These are phyloP conservation scores for Agrotis segetum DNA, from an alignment of 2,888 invertebrate species.

Conservation along the genomic window DNA sequence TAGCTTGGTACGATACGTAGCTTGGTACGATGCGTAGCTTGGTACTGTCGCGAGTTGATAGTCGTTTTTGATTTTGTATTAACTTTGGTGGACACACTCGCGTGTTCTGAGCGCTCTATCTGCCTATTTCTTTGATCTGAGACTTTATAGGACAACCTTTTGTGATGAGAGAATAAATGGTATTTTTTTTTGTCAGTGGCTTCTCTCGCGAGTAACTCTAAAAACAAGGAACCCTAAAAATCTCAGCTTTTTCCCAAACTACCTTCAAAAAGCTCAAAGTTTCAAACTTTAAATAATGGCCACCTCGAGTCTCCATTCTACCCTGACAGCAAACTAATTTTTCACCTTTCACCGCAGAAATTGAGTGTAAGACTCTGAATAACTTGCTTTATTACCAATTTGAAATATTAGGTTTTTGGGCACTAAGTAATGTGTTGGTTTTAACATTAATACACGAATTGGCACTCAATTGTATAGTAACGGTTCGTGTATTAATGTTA, in stretches of 20 bases:
- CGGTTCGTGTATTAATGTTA: neutral
- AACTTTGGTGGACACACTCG: no score
- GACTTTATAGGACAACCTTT: no score
- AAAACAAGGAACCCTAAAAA: neutral
- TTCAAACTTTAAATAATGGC: conserved; percentile 32
- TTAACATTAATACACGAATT: neutral
- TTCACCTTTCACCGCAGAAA: conserved; percentile 41
- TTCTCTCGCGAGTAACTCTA: no score
- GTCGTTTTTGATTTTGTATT: no score
- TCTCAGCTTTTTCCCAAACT: neutral
- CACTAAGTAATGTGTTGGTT: neutral
- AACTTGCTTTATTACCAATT: conserved; percentile 17
- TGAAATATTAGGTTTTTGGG: conserved; percentile 28
- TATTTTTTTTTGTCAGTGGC: no score
- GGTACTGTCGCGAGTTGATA: no score
- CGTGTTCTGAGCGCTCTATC: no score
- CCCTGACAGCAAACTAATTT: conserved; percentile 27
- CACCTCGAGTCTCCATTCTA: neutral
- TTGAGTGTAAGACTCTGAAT: conserved; percentile 40
- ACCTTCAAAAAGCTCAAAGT: conserved; percentile 1
- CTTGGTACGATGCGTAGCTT: no score
- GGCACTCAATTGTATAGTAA: no score
- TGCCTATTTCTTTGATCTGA: no score
- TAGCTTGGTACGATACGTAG: no score
- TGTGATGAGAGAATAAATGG: no score